These are phyloP conservation scores for Ceraclea dissimilis DNA, from an alignment of 2,888 invertebrate genomes.

Conservation along the genomic window DNA sequence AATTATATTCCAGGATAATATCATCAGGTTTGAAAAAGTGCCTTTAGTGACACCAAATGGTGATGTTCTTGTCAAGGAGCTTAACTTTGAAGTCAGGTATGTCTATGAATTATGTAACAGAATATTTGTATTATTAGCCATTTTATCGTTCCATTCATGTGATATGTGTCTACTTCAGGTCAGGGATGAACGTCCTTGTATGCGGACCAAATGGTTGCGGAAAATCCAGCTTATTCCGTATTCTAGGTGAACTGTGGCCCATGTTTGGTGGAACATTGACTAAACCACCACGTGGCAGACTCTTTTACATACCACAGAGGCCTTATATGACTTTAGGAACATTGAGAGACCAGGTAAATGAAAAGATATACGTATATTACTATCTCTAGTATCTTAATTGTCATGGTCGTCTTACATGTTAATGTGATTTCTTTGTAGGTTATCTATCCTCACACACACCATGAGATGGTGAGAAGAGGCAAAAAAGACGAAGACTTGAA, in stretches of 20 bases:
- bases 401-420: not conserved
- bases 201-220: slow-evolving; percentile 99
- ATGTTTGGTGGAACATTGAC: slow-evolving; percentile 88
- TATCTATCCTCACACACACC: slow-evolving; percentile 88
- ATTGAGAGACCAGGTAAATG: slow-evolving; percentile 74
- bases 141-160: not conserved
- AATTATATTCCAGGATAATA: slow-evolving; percentile 76
- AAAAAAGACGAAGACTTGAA: slow-evolving; percentile 71
- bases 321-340: slow-evolving; percentile 98
- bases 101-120: slow-evolving; percentile 24
- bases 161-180: slow-evolving; percentile 38
- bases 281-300: slow-evolving; percentile 90
- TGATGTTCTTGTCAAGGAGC: slow-evolving; percentile 82
- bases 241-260: slow-evolving; percentile 97
- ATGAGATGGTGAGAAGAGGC: slow-evolving; percentile 74
- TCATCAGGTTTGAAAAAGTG: slow-evolving; percentile 87
- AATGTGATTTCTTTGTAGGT: slow-evolving; percentile 39
- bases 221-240: slow-evolving; percentile 93
- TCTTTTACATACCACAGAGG: slow-evolving; percentile 95
- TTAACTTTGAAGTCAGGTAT: slow-evolving; percentile 80
- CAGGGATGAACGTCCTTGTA: slow-evolving; percentile 94
- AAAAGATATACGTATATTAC: not conserved
- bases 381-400: not conserved
- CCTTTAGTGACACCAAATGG: slow-evolving; percentile 97
- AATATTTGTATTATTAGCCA: not conserved